A percentile compares a stretch with the other conserved stretches of the same genome.
phyloP scores from a whole-genome alignment of 53 echinoderm and acorn worm species.

The Mesocentrotus franciscanus region DNA sequence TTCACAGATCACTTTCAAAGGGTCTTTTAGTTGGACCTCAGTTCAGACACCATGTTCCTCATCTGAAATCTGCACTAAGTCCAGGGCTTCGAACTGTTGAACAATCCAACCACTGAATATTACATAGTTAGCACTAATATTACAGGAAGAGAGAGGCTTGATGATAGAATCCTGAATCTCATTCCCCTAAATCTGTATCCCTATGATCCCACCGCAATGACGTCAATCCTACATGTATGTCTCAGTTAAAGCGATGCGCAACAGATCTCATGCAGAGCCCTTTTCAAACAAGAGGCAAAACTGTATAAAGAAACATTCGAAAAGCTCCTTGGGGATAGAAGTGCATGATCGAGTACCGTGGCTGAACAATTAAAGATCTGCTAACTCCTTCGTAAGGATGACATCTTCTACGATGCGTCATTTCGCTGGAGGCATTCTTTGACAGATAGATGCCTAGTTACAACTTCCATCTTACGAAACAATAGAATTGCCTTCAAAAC shows the following conservation, averaged over 20 bases:
- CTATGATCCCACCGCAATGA: background rate
- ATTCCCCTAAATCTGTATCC: background rate
- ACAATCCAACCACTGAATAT: background rate
- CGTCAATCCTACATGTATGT: background rate
- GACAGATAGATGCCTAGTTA: background rate
- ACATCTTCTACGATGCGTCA: background rate
- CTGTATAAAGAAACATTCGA: too few species aligned
- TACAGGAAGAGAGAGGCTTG: background rate
- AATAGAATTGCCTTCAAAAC: too few species aligned
- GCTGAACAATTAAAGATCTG: too few species aligned
- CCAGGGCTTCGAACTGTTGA: background rate
- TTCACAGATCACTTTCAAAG: too few species aligned
- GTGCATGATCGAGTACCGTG: too few species aligned
- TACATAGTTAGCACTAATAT: background rate
- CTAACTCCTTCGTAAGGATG: background rate
- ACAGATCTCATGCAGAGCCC: too few species aligned
- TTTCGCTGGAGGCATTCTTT: background rate
- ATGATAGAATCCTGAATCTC: background rate
- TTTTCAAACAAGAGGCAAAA: too few species aligned
- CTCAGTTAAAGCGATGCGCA: background rate
- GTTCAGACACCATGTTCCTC: background rate
- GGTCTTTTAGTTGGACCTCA: background rate
- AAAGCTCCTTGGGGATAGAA: too few species aligned
- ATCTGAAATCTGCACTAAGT: background rate
- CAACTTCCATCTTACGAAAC: too few species aligned